phyloP scores from a whole-genome alignment of 2,888 invertebrate species.

The Epinotia demarniana region DNA sequence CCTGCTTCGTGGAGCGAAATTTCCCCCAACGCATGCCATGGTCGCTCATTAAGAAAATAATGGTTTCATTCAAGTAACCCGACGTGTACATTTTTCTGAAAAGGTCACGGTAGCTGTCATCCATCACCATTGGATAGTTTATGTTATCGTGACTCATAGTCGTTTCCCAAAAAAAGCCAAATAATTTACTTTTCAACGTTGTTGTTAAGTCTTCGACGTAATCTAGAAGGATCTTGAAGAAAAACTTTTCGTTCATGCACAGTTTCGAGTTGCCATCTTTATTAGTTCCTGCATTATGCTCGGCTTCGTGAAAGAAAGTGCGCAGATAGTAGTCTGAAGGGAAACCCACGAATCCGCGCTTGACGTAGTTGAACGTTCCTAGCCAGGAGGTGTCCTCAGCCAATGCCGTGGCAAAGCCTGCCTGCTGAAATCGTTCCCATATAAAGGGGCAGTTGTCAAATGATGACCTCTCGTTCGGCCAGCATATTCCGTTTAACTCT shows the following conservation, averaged over 20 bases:
- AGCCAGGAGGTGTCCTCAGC: not conserved
- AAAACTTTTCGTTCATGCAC: constrained; percentile 87
- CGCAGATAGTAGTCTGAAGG: constrained; percentile 1
- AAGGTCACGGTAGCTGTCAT: constrained; percentile 84
- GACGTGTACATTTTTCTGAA: constrained; percentile 77
- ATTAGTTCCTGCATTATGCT: constrained; percentile 74
- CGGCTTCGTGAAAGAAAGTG: constrained; percentile 2
- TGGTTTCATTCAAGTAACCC: constrained; percentile 85
- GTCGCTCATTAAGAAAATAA: constrained; percentile 91
- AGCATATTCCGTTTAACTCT: constrained; percentile 85
- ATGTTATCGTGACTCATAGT: constrained; percentile 92
- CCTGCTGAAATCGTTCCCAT: constrained; percentile 4
- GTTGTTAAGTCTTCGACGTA: constrained; percentile 86
- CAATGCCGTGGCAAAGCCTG: not conserved
- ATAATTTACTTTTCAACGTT: constrained; percentile 85
- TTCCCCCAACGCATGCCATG: constrained; percentile 94
- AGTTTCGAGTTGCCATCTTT: constrained; percentile 84
- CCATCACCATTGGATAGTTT: constrained; percentile 89
- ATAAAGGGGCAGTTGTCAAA: constrained; percentile 16
- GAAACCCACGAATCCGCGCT: not conserved
- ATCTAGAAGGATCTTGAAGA: constrained; percentile 87
- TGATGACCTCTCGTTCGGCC: not conserved
- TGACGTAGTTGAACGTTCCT: not conserved
- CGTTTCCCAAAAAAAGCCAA: constrained; percentile 93
- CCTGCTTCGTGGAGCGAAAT: constrained; percentile 91